Conservation (phyloP, 2,888 invertebrate genomes). For the Allacma fusca region DNA sequence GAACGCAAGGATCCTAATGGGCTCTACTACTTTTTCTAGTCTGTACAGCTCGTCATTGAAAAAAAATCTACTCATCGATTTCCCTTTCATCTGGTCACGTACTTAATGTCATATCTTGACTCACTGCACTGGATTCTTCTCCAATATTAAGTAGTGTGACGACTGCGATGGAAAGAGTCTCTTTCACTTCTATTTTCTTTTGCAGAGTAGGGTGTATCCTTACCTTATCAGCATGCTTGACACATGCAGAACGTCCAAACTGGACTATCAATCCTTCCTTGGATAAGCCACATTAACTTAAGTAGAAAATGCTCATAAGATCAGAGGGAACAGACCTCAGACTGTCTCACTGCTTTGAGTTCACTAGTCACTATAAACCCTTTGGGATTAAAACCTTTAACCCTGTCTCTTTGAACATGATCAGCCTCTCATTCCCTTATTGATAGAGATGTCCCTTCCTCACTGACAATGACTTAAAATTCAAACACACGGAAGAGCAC, state of each 20-base stretch:
- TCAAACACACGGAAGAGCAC: too few species aligned
- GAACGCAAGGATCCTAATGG: too few species aligned
- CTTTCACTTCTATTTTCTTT: slow-evolving; percentile 1
- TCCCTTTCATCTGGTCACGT: slow-evolving; percentile 43
- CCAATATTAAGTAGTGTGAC: slow-evolving; percentile 7
- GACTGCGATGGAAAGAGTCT: slow-evolving; percentile 7
- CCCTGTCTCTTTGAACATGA: too few species aligned
- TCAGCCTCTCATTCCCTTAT: too few species aligned
- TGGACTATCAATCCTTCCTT: neutral
- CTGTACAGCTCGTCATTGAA: slow-evolving; percentile 13
- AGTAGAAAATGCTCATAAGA: neutral
- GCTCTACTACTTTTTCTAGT: too few species aligned
- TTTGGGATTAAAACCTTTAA: too few species aligned
- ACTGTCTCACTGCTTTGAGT: too few species aligned
- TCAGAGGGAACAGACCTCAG: neutral
- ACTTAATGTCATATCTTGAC: slow-evolving; percentile 30
- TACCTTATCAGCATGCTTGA: neutral
- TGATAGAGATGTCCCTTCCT: too few species aligned
- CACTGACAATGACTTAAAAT: too few species aligned
- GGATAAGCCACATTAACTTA: slow-evolving; percentile 4
- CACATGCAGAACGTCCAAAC: neutral
- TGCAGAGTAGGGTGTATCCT: neutral
- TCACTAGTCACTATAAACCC: too few species aligned
- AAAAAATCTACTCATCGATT: slow-evolving; percentile 35
- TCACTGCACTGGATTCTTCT: slow-evolving; percentile 13